Conservation (phyloP, 2,888 invertebrate genomes). For the Drosophila greeni region DNA sequence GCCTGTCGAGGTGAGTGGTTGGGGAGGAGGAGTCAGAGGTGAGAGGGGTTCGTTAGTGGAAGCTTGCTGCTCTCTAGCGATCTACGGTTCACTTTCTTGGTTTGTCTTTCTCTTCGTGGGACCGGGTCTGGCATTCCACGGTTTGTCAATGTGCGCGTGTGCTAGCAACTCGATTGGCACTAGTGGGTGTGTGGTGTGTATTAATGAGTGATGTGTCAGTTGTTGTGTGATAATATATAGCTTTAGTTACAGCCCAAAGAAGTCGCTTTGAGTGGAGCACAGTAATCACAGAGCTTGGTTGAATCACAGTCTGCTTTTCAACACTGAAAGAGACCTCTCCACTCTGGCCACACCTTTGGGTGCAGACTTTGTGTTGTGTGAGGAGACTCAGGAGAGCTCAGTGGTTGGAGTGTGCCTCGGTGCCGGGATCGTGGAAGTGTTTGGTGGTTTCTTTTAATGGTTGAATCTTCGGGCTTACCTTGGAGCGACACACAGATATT, state of each 20-base stretch:
- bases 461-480: conserved; percentile 64
- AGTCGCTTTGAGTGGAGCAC: background rate
- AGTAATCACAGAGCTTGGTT: background rate
- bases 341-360: background rate
- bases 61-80: conserved; percentile 14
- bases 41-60: conserved; percentile 43
- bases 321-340: background rate
- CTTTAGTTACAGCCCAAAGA: conserved; percentile 1
- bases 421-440: background rate
- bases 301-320: conserved; percentile 3
- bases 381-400: background rate
- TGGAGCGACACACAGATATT: conserved; percentile 53
- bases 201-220: background rate
- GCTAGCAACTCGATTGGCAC: conserved; percentile 69
- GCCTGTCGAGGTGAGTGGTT: conserved; percentile 34
- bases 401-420: background rate
- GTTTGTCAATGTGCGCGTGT: conserved; percentile 74
- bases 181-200: conserved; percentile 46
- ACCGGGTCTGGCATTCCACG: conserved; percentile 47
- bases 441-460: conserved; percentile 1
- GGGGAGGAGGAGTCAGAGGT: conserved; percentile 6
- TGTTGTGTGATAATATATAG: no score
- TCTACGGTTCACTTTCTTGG: conserved; percentile 11
- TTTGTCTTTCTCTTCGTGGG: conserved; percentile 15
- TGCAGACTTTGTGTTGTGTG: no score